Conservation (phyloP, 2,113 vertebrate genomes). For the Grammomys dolichurus region DNA sequence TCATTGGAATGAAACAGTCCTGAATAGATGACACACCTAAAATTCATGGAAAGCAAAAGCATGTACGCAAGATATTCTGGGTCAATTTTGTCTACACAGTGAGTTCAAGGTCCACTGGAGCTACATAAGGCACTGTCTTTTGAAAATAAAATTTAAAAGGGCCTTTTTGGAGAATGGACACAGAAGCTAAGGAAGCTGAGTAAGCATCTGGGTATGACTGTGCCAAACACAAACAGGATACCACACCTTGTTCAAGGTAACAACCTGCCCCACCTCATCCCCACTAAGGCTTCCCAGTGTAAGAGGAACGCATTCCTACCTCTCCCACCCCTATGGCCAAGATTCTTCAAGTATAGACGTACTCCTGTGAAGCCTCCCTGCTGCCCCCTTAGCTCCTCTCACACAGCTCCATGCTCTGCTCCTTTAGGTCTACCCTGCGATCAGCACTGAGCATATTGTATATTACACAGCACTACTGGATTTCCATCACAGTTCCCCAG, state of each 20-base stretch:
- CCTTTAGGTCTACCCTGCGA: background rate
- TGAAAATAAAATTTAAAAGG: background rate
- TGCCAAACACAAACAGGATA: background rate
- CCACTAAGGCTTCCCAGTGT: background rate
- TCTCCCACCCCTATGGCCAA: background rate
- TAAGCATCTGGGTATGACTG: background rate
- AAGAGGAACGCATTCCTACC: background rate
- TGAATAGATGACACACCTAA: background rate
- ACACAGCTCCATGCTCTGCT: background rate
- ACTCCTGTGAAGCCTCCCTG: background rate
- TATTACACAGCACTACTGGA: background rate
- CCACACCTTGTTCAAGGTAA: too few species aligned
- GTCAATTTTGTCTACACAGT: background rate
- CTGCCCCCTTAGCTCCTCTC: too few species aligned
- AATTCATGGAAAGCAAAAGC: background rate
- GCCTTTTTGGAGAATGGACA: background rate
- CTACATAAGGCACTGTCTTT: background rate
- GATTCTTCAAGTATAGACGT: background rate
- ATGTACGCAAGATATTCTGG: background rate
- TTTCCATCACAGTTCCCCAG: background rate
- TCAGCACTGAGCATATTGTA: background rate
- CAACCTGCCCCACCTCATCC: background rate
- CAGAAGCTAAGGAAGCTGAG: accelerated
- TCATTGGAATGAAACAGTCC: background rate
- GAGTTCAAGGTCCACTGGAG: background rate